Base-by-base conservation (phyloP, 2,888 invertebrate species). In the Cephus nigrinus region DNA sequence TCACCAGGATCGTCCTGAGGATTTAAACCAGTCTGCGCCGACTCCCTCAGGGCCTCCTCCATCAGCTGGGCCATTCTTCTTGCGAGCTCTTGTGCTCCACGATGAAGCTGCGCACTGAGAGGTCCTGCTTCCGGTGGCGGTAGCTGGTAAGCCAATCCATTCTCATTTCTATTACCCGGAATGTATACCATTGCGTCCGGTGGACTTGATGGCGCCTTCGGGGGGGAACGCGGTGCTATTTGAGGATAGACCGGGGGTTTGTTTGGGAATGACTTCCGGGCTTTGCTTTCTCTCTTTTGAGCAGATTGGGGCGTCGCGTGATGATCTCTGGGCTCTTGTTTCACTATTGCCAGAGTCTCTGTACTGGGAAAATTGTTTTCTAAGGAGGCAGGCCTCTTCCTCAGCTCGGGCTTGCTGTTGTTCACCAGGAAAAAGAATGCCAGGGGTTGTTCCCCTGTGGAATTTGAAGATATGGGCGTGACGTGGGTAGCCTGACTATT, bases 211-310 rank as follows among this genome's bases (percentile, higher is more conserved):
- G 79, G 36, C 15, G 82, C 68, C 74, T 79, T 85, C 1, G 83
- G 69, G 31, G 81, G 77, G 34, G 80, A 72, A 1, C 83, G 82
- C 73, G 82, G 77, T 0, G 82, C 83, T 4, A 81, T 78, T 73
- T 83, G 86, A 4, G 85, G 84, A 68, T 84, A 84, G 76, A 77
- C 82, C 0, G 87, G 87, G 9, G 87, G 78, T 76, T 86, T 90
- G 79, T 88, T 89, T 11, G 91, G 90, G 81, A 92, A 92, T 3
- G 91, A 88, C 86, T 92, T 92, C 11, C 90, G 88, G 1, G 92
- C 92, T 78, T 87, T 90, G n/a, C 88, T 87, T 34, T 88, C 86
- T 74, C 86, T 87, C 36, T 84, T 86, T 12, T 35, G 40, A 72
- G 35, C 15, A 32, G 69, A 73, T 23, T 34, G 55, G 76, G 68